Evolutionary conservation across 2,113 vertebrate species (phyloP).

Genomic region (Mustelus asterias): DNA sequence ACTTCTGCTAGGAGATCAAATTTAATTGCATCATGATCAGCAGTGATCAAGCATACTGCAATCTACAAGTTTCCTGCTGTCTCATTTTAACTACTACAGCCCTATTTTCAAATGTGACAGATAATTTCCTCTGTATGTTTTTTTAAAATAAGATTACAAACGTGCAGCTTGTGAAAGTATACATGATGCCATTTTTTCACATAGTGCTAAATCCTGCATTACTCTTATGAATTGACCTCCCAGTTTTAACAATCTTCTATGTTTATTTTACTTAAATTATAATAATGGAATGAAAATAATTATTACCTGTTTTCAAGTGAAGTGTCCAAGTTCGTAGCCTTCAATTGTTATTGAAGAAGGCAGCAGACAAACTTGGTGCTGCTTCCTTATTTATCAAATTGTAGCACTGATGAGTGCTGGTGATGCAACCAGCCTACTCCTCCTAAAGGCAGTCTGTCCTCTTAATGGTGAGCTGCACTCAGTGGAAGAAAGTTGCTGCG

Average conservation of each 20-base stretch:
- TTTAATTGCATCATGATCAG: not conserved
- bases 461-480: too few species aligned
- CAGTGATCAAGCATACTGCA: not conserved
- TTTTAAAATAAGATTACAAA: not conserved
- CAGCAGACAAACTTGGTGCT: not conserved
- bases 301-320: too few species aligned
- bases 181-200: not conserved
- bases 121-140: not conserved
- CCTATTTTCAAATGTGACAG: too few species aligned
- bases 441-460: too few species aligned
- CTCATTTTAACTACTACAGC: not conserved
- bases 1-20: not conserved
- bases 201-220: not conserved
- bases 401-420: too few species aligned
- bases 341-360: too few species aligned
- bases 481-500: too few species aligned
- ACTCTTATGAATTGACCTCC: not conserved
- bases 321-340: too few species aligned
- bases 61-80: not conserved
- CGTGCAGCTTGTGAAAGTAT: not conserved
- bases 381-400: too few species aligned
- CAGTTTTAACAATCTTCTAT: not conserved
- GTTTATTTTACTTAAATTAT: not conserved
- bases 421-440: too few species aligned
- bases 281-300: not conserved